Conservation (phyloP, 2,797 vertebrate species). For the Micrastur ruficollis region DNA sequence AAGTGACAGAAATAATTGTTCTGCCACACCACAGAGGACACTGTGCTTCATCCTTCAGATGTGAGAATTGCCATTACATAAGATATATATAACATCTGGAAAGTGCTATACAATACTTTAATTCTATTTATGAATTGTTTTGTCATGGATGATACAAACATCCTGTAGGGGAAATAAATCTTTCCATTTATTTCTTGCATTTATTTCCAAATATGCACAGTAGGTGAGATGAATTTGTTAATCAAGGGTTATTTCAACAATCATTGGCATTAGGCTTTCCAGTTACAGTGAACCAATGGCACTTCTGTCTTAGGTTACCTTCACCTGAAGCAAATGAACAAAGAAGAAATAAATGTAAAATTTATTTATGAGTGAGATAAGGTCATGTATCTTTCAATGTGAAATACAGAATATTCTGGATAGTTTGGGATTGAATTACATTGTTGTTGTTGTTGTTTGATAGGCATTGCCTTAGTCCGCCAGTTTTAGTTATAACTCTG, state of each 20-base stretch:
- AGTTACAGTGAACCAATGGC: not conserved
- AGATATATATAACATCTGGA: not conserved
- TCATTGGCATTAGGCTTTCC: not conserved
- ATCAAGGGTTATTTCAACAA: not conserved
- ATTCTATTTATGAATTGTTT: not conserved
- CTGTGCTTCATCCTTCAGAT: not conserved
- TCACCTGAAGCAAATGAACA: not conserved
- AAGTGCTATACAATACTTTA: not conserved
- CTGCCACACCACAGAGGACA: not conserved
- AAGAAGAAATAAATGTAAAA: not conserved
- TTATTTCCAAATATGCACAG: not conserved
- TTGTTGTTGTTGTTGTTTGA: not conserved
- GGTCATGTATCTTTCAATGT: not conserved
- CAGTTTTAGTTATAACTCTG: not conserved
- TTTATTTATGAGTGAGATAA: not conserved
- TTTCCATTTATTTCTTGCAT: not conserved
- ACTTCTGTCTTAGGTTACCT: not conserved
- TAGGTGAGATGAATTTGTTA: not conserved
- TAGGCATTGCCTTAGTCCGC: not conserved
- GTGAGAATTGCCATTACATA: not conserved
- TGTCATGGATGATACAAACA: not conserved
- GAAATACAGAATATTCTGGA: not conserved
- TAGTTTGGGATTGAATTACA: not conserved
- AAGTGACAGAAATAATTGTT: conserved; percentile 9
- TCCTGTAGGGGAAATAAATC: not conserved